A percentile compares a stretch with the other conserved stretches of the same genome.
phyloP scores from a whole-genome alignment of 2,797 vertebrate species.

The Apodemus agrarius region DNA sequence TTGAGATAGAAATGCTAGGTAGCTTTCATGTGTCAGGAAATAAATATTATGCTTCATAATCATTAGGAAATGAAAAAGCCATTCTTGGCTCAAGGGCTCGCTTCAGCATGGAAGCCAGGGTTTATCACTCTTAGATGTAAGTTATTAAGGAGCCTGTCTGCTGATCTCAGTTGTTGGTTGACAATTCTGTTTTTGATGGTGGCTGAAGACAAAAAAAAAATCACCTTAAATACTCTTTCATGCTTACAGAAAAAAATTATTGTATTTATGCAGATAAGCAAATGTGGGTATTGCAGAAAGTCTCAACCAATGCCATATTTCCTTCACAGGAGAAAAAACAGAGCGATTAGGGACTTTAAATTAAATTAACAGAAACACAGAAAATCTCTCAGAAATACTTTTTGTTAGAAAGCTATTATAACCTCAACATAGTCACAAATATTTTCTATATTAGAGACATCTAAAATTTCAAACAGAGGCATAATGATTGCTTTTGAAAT shows the following conservation, averaged over 20 bases:
- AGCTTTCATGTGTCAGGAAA: slow-evolving; percentile 17
- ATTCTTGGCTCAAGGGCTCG: neutral
- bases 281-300: neutral
- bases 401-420: neutral
- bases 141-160: neutral
- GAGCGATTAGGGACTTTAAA: neutral
- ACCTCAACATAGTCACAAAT: neutral
- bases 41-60: neutral
- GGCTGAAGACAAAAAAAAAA: neutral
- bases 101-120: neutral
- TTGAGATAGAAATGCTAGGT: neutral
- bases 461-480: neutral
- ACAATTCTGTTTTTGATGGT: neutral
- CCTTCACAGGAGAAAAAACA: neutral
- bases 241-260: neutral
- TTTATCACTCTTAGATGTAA: neutral
- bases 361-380: neutral
- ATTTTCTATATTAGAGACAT: neutral
- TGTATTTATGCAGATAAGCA: neutral
- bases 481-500: neutral
- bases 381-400: neutral
- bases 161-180: neutral
- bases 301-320: neutral
- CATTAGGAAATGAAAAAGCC: neutral
- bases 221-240: neutral